Evolutionary conservation across 2,797 vertebrate species (phyloP), one percentile per base, ranked within the genome.

Genomic region (Schizopygopsis malacanthus): DNA sequence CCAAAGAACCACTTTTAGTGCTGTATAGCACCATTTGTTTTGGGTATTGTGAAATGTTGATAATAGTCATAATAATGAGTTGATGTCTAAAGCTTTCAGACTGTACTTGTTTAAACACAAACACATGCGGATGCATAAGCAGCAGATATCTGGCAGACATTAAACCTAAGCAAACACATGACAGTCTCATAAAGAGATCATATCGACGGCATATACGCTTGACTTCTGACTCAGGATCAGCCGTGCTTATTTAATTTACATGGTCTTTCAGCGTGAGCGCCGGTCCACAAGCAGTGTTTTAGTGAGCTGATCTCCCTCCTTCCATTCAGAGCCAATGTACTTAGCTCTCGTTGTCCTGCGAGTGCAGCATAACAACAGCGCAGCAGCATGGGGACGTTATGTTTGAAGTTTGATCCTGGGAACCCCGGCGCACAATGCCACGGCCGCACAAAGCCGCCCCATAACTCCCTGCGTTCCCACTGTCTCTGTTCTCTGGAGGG

Each of bases 381-480:
- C 76, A 90, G 92, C 91, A 82, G 92, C 91, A 84, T 90, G 90
- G 93, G 93, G 93, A 73, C 93, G 91, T 91, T 88, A 87, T 90
- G 93, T 95, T 94, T 94, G 92, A 94, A 94, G 92, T 93, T 86
- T 91, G 94, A 95, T 95, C 95, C 95, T 96, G 95, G 95, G 95
- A 96, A 96, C 94, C 87, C 92, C 89, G 90, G 6, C 45, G 89
- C 92, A 96, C 95, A 96, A 96, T 94, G 91, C 92, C 86, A 88
- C 92, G 78, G 18, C 93, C 79, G 82, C 93, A 96, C 93, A 96
- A 96, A 91, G 96, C 94, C 69, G 89, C 13, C 82, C 72, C 65
- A 79, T 37, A 87, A 78, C 72, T 73, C 70, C 54, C 81, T 70
- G 54, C 25, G 59, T 86, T 88, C 88, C 79, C 92, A 90, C 95